These are phyloP conservation scores for Catalaphyllia jardinei DNA, from an alignment of 64 coral and sea anemone genomes.

Conservation along the genomic window DNA sequence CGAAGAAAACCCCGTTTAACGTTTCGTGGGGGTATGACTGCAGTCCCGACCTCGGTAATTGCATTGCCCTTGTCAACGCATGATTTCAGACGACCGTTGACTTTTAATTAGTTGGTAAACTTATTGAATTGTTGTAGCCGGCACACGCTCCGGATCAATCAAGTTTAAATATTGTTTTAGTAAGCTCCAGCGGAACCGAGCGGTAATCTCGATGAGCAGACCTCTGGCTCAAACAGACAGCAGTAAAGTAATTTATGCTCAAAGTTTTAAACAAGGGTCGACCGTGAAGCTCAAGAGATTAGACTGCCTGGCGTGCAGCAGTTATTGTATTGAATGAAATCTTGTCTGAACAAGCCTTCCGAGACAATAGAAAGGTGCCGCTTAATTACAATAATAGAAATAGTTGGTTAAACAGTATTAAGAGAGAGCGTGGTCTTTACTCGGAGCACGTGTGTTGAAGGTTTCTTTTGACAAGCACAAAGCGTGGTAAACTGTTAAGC, in stretches of 20 bases:
- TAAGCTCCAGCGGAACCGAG: not conserved
- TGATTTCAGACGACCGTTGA: slow-evolving; percentile 9
- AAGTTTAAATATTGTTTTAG: not conserved
- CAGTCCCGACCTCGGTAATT: not conserved
- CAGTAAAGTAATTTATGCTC: not conserved
- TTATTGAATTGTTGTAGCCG: not conserved
- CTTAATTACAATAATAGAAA: slow-evolving; percentile 16
- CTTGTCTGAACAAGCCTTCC: slow-evolving; percentile 41
- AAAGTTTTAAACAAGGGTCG: slow-evolving; percentile 22
- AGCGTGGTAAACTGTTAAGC: slow-evolving; percentile 41
- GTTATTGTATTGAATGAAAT: slow-evolving; percentile 28
- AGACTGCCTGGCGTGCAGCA: slow-evolving; percentile 3
- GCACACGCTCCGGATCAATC: not conserved
- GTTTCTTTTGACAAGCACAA: slow-evolving; percentile 28
- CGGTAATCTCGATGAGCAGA: not conserved
- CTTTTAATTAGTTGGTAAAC: slow-evolving; percentile 3
- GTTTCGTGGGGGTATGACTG: not conserved
- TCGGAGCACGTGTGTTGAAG: slow-evolving; percentile 35
- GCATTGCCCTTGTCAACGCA: not conserved
- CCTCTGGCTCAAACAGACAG: slow-evolving; percentile 5
- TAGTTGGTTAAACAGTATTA: slow-evolving; percentile 42
- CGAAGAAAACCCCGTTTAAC: not conserved
- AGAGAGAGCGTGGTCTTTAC: slow-evolving; percentile 41
- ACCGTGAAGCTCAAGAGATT: slow-evolving; percentile 6
- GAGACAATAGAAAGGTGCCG: slow-evolving; percentile 14